Percentiles rank a stretch among this genome's conserved stretches.
Evolutionary conservation across 1,140 invertebrate species (phyloP).

Genomic region (Trissolcus basalis): DNA sequence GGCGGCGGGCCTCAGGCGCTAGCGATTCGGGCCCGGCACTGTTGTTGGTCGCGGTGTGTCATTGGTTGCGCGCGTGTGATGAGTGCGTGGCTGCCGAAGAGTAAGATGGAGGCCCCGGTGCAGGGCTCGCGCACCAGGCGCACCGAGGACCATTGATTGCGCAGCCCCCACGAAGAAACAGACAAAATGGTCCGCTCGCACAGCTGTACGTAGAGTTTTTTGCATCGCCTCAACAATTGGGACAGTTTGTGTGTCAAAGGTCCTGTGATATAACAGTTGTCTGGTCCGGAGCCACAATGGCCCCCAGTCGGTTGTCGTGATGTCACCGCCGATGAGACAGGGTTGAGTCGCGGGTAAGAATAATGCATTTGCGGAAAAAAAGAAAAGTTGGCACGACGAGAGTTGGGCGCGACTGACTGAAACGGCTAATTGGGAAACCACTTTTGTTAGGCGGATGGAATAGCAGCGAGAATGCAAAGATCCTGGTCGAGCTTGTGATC

Average conservation of each 20-base stretch:
- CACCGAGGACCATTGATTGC: slow-evolving; percentile 20
- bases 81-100: slow-evolving; percentile 62
- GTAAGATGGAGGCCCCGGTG: slow-evolving; percentile 60
- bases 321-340: too few relatives aligned
- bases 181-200: neutral
- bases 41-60: neutral
- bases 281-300: too few relatives aligned
- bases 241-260: too few relatives aligned
- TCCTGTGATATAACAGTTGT: too few relatives aligned
- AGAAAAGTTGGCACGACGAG: neutral
- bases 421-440: too few relatives aligned
- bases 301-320: too few relatives aligned
- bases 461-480: slow-evolving; percentile 69
- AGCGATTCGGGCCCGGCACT: neutral
- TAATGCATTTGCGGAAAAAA: neutral
- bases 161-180: too few relatives aligned
- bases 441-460: neutral
- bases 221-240: too few relatives aligned
- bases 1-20: slow-evolving; percentile 2
- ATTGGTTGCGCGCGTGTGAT: slow-evolving; percentile 48
- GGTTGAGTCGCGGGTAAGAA: too few relatives aligned
- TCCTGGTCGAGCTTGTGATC: slow-evolving; percentile 67
- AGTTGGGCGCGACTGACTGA: neutral
- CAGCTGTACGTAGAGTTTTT: too few relatives aligned
- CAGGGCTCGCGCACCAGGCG: slow-evolving; percentile 33